phyloP scores from a whole-genome alignment of 2,888 invertebrate species.

The Ferrisia virgata region DNA sequence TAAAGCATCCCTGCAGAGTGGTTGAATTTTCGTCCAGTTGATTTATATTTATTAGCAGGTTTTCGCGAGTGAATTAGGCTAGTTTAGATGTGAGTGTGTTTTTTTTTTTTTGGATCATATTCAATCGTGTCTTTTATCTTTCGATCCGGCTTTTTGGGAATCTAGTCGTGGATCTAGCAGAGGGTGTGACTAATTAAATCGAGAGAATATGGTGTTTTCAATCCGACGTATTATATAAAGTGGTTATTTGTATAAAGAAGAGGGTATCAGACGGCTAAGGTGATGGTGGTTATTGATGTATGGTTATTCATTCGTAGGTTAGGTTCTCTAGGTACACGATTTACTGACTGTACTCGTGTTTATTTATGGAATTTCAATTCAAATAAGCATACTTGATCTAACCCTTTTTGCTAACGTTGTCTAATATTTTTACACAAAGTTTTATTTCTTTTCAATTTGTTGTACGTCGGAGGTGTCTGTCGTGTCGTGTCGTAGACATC shows the following conservation, averaged over 20 bases:
- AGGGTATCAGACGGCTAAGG: not conserved
- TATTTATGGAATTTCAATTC: not conserved
- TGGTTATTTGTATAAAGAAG: not conserved
- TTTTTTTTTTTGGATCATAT: not conserved
- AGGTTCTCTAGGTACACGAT: not conserved
- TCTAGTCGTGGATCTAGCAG: not conserved
- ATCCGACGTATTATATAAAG: not conserved
- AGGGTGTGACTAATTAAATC: conserved; percentile 17
- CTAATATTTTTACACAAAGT: not conserved
- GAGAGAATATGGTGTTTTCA: not conserved
- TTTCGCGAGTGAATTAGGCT: not conserved
- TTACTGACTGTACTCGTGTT: too few relatives aligned
- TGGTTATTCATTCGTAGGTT: not conserved
- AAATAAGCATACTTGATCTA: not conserved
- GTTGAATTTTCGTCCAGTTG: not conserved
- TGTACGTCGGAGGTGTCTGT: not conserved
- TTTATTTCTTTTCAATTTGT: not conserved
- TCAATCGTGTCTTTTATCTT: not conserved
- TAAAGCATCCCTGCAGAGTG: not conserved
- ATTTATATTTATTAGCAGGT: not conserved
- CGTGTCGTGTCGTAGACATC: not conserved
- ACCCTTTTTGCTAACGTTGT: not conserved
- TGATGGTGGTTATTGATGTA: not conserved
- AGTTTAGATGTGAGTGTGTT: too few relatives aligned
- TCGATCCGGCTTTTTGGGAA: not conserved